Base-by-base conservation (phyloP, 2,888 invertebrate species). In the Orchestes rusci region DNA sequence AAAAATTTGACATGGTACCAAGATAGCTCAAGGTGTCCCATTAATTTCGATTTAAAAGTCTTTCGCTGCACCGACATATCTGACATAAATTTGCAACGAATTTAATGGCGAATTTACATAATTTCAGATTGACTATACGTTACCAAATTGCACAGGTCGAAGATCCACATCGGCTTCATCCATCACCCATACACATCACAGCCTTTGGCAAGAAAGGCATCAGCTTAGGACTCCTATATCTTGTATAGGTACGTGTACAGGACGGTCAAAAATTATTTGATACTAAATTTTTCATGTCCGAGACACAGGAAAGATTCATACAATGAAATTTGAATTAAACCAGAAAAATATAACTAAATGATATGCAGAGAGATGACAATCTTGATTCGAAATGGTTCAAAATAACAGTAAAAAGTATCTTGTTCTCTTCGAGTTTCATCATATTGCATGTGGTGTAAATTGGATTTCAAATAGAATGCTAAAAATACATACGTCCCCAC, bases 61-160 rank as follows among this genome's bases (percentile, higher is more conserved):
- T 48, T 47, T 40, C 33, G 36, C 42, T 28, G 30, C 43, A 48
- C 48, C 48, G 43, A 43, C 48, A 36, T 48, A 48, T 45, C 44
- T 34, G 44, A 44, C 35, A 45, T 41, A 41, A 37, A 37, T 45
- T 45, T 40, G 45, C 39, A 32, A 32, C 30, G 29, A 48, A 38
- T 38, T 48, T 48, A 41, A 48, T 44, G 32, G 41, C 37, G 44
- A 48, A 48, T 48, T 48, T 48, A 35, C 48, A 48, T 48, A 48
- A 34, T 60, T 62, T 45, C 57, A 64, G 64, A 62, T 58, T 50
- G 64, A 65, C 40, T 64, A 63, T 51, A 55, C 55, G 30, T 56
- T 63, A 40, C 55, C 61, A 36, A 57, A 51, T 52, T 57, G 59
- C 50, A 58, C 56, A 43, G 46, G 52, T 41, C 54, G 60, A 27